phyloP scores from a whole-genome alignment of 2,797 vertebrate genomes.

The Anolis apletophallus region DNA sequence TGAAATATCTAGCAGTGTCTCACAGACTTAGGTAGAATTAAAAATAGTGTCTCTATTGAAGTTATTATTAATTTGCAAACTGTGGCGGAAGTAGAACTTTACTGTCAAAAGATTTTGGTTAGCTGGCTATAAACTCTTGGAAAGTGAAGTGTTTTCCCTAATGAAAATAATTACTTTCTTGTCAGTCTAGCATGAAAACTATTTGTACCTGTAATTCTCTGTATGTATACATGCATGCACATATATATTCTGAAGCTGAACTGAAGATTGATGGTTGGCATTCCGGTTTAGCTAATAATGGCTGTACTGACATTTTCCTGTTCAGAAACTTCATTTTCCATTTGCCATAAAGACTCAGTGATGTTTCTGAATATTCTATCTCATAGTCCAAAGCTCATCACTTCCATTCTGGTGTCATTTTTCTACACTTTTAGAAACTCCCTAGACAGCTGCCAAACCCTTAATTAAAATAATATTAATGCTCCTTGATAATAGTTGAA shows the following conservation, averaged over 20 bases:
- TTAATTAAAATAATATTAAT: conserved; percentile 30
- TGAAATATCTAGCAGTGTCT: background rate
- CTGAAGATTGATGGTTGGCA: conserved; percentile 7
- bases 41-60: background rate
- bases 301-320: conserved; percentile 3
- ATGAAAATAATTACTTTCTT: conserved; percentile 19
- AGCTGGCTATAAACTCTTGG: conserved; percentile 8
- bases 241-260: conserved; percentile 21
- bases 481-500: background rate
- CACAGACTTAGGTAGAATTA: background rate
- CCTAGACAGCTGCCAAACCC: background rate
- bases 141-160: background rate
- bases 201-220: conserved; percentile 61
- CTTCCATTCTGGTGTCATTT: conserved; percentile 11
- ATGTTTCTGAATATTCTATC: conserved; percentile 26
- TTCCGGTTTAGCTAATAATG: conserved; percentile 15
- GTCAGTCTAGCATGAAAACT: conserved; percentile 41
- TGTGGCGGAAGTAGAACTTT: background rate
- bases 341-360: conserved; percentile 7
- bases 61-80: conserved; percentile 32
- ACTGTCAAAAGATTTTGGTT: background rate
- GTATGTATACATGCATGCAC: too few relatives aligned
- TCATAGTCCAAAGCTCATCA: background rate
- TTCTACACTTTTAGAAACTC: background rate
- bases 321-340: conserved; percentile 3